Base-by-base conservation (phyloP, 2,797 vertebrate species). In the Microctenopoma steveboyesi region DNA sequence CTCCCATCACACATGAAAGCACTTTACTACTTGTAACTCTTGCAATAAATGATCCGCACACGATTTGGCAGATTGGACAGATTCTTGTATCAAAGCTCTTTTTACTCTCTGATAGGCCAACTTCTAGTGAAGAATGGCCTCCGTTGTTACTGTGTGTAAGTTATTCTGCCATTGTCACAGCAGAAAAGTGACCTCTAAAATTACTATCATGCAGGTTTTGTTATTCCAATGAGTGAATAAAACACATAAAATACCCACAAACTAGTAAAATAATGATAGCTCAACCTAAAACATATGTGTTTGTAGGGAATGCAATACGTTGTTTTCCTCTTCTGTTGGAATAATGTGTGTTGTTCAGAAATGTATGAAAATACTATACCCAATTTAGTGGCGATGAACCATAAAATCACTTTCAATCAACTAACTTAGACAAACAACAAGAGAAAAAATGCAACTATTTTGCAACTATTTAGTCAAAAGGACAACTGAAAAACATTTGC, bases 1-100 rank as follows among this genome's bases (percentile, higher is more conserved):
- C 64, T 64, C 72, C 43, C 35, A 25, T 56, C 11, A 14, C 67
- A 62, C 11, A 43, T 53, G 49, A 72, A 72, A 68, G 33, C 47
- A 43, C 48, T 67, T 67, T 52, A 56, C 48, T 13, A 51, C 62
- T 63, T 57, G 50, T 40, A 76, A 55, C 45, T 58, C 42, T 12
- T 15, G 48, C 58, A 58, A 63, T 80, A 78, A 78, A 74, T 64
- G 61, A 72, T 52, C 40, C 14, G 33, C 40, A 4, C 40, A 27
- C 5, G 6, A 60, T 60, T 76, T 69, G 54, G 22, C 47, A 66
- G 50, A 60, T 39, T 79, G 59, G 35, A 8, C 50, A 64, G 51
- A 33, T 46, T 71, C 11, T 14, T n/a, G 8, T 66, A 14, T 63
- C 28, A 46, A 73, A 25, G 12, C 45, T 1, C 27, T 39, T 68